Percentiles rank a stretch among this genome's conserved stretches.
phyloP scores from a whole-genome alignment of 2,113 vertebrate species.

The Daboia siamensis region DNA sequence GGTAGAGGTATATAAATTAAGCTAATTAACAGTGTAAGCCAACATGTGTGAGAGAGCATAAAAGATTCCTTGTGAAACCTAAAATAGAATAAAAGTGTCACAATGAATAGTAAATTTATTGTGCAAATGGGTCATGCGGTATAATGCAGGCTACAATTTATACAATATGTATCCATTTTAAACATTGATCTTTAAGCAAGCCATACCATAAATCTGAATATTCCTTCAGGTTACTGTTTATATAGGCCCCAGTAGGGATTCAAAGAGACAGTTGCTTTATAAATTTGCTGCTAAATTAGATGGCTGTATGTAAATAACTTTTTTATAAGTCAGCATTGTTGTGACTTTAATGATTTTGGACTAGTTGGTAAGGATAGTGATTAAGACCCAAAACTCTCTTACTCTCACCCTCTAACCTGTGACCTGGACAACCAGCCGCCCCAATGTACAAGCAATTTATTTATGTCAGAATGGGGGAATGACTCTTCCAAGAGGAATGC shows the following conservation, averaged over 20 bases:
- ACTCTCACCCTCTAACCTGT: not conserved
- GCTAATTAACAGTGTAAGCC: slow-evolving; percentile 63
- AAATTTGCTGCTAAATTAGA: slow-evolving; percentile 70
- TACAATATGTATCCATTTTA: slow-evolving; percentile 72
- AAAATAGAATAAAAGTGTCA: slow-evolving; percentile 69
- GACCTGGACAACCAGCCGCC: not conserved
- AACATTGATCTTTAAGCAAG: slow-evolving; percentile 71
- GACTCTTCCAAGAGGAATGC: not conserved
- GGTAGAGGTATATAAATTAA: slow-evolving; percentile 68
- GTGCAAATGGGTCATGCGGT: slow-evolving; percentile 67
- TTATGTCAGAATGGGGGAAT: not conserved
- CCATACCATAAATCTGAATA: slow-evolving; percentile 70
- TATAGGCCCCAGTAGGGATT: slow-evolving; percentile 77
- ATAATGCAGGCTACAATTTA: slow-evolving; percentile 68
- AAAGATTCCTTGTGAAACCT: slow-evolving; percentile 55
- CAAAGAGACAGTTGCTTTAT: slow-evolving; percentile 82
- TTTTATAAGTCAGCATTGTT: not conserved
- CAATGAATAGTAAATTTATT: slow-evolving; percentile 65
- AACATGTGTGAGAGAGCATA: slow-evolving; percentile 40
- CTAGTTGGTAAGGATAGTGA: not conserved
- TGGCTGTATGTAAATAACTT: slow-evolving; percentile 69
- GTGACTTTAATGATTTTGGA: not conserved
- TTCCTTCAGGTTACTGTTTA: slow-evolving; percentile 71
- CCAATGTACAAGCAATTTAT: not conserved
- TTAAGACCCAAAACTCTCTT: not conserved